Evolutionary conservation across 2,797 vertebrate genomes (phyloP).

Genomic region (Falco rusticolus): DNA sequence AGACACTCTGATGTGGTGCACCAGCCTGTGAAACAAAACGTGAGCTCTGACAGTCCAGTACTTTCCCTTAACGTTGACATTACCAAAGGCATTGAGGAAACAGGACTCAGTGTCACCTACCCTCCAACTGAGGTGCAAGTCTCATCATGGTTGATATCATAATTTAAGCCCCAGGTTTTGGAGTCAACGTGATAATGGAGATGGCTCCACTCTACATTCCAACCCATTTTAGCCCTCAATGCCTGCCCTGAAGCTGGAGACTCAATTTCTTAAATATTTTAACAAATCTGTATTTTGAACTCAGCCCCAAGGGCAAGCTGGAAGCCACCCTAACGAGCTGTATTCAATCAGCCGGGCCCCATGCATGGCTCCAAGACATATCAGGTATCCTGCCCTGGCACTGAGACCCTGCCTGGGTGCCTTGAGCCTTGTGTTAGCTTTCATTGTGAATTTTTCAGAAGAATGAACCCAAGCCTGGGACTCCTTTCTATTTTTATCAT

Average conservation of each 20-base stretch:
- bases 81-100: not conserved
- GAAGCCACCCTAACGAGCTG: not conserved
- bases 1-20: rapidly evolving
- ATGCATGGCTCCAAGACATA: not conserved
- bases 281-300: not conserved
- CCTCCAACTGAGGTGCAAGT: not conserved
- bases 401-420: not conserved
- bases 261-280: not conserved
- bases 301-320: not conserved
- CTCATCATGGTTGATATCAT: not conserved
- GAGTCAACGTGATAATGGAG: rapidly evolving
- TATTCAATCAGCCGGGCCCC: not conserved
- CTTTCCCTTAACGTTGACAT: not conserved
- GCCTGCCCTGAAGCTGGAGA: not conserved
- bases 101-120: rapidly evolving
- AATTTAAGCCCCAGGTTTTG: not conserved
- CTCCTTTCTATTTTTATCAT: conserved; percentile 46
- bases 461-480: not conserved
- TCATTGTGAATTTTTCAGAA: not conserved
- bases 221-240: not conserved
- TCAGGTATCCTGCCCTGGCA: not conserved
- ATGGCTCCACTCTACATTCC: not conserved
- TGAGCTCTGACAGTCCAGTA: not conserved
- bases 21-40: not conserved
- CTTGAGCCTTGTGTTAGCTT: not conserved